Base-by-base conservation (phyloP, 64 coral and sea anemone species). In the Montipora capricornis region DNA sequence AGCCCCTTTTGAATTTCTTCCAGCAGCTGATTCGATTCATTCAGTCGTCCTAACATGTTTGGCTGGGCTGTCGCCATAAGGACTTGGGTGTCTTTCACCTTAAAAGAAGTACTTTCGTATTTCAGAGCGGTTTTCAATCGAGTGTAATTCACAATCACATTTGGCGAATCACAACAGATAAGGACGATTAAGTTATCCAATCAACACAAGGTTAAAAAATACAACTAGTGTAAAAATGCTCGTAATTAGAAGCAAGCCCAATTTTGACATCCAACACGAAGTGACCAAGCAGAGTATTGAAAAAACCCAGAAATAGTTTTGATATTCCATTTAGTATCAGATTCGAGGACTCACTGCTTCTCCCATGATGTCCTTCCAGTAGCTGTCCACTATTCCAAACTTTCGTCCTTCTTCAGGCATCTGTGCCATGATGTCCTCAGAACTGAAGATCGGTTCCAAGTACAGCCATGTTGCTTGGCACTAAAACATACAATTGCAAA, bases 1-100 rank as follows among this genome's bases (percentile, higher is more conserved):
- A 99, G 87, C 49, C 98, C 98, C 85, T 99, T 99, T 89, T 99
- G 98, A 81, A 99, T 99, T 76, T 99, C 98, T 78, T 99, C 98
- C 13, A 99, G 90, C 3, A 99, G 92, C 60, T 94, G 92, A 75
- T 99, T 99, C n/a, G 98, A 93, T 81, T 99, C 98, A 14, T 92
- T 96, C 10, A 99, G 67, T 49, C 98, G 79, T 87, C 98, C 95
- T 52, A 99, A 52, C 98, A 99, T 99, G 90, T 99, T 99, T 44
- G 92, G 95, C 64, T 99, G 98, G 1, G 82, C 92, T 57, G 98
- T 99, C 15, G 98, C 98, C 52, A 90, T 76, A 6, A 99, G 80
- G 20, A 99, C 98, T 69, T 99, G 92, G 2, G 98, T 89, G 62
- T 99, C 98, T 83, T 99, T 99, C 17, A 96, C 92, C 88, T 93